Conservation (phyloP, 1,140 invertebrate species). For the Drosophila lowei region DNA sequence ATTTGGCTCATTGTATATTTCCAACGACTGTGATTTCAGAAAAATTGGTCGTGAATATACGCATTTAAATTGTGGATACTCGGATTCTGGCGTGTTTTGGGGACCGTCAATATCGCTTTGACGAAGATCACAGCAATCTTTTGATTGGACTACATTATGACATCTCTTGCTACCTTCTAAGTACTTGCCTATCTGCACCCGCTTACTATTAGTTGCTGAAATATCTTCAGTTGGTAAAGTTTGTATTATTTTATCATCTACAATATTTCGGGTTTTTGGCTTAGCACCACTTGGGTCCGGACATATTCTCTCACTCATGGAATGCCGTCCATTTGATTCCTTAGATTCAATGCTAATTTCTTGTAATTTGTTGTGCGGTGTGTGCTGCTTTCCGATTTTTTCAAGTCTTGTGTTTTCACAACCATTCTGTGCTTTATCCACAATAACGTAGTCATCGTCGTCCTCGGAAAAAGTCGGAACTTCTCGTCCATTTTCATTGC, state of each 20-base stretch:
- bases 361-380: conserved; percentile 31
- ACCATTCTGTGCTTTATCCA: conserved; percentile 29
- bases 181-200: neutral
- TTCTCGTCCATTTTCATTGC: too few species aligned
- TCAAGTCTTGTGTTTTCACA: conserved; percentile 34
- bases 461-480: too few species aligned
- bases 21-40: conserved; percentile 50
- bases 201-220: neutral
- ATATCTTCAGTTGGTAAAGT: neutral
- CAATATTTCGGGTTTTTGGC: conserved; percentile 2
- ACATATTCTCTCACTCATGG: neutral
- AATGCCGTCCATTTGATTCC: neutral
- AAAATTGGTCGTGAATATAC: conserved; percentile 21
- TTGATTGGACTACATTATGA: too few species aligned
- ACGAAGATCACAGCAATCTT: too few species aligned
- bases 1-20: conserved; percentile 36
- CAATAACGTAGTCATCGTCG: neutral
- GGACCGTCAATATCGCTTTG: too few species aligned
- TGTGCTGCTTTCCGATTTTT: conserved; percentile 4
- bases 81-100: neutral
- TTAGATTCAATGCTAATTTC: conserved; percentile 29
- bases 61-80: neutral
- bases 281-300: conserved; percentile 2
- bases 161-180: conserved; percentile 2
- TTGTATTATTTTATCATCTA: neutral